A percentile compares a stretch with the other conserved stretches of the same genome.
Conservation (phyloP, 2,797 vertebrate species). For the Cichlasoma orientale region DNA sequence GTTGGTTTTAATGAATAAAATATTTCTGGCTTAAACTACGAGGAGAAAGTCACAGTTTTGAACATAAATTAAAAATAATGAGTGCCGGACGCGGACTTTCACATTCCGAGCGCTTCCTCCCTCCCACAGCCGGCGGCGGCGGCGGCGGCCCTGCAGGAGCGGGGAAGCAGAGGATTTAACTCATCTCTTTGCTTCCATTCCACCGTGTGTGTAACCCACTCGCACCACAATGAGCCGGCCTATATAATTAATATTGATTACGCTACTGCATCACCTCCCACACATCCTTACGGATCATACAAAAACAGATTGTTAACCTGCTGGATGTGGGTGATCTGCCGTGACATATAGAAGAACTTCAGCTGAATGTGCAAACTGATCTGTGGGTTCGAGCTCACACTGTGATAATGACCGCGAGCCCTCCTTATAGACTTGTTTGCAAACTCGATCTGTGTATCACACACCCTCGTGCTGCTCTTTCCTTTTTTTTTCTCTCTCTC, state of each 20-base stretch:
- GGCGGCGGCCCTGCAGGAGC: not conserved
- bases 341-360: constrained; percentile 9
- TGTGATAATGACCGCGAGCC: not conserved
- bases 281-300: constrained; percentile 24
- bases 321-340: constrained; percentile 37
- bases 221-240: constrained; percentile 20
- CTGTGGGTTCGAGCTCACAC: constrained; percentile 9
- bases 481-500: not conserved
- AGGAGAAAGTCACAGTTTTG: not conserved
- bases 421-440: constrained; percentile 1
- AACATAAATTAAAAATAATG: constrained; percentile 5
- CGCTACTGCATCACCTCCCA: constrained; percentile 50
- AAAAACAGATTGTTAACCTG: constrained; percentile 47
- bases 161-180: not conserved
- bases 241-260: constrained; percentile 70
- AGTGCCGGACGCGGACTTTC: not conserved
- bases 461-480: not conserved
- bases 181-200: not conserved
- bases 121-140: not conserved
- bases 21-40: not conserved
- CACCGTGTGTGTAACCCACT: constrained; percentile 4
- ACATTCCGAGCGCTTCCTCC: not conserved
- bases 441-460: constrained; percentile 23
- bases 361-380: constrained; percentile 32
- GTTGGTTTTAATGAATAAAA: not conserved